Base-by-base conservation (phyloP, 2,113 vertebrate species). In the Eolophus roseicapilla region DNA sequence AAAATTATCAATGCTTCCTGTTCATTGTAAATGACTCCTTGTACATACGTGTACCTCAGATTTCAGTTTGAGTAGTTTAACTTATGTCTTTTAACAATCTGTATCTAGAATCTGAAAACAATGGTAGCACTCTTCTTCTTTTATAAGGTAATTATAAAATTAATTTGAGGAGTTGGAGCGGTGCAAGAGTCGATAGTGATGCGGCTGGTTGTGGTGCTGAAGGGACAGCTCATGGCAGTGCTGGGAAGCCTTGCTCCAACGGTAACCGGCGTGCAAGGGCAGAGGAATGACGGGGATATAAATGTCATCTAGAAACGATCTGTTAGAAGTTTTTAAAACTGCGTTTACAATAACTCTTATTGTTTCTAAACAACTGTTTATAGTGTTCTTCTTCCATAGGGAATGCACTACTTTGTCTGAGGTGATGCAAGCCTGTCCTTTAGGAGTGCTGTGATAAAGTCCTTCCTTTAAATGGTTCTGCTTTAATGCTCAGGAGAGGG, bases 191-290 rank as follows among this genome's bases (percentile, higher is more conserved):
- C 3, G 39, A 11, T 7, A 3, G 43, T 2, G 44, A 2, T 3
- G 43, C 3, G 17, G n/a, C 3, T 3, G 11, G 6, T 23, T 12
- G 86, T 91, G 92, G 88, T 96, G 86, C 92, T 96, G 93, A 95
- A 96, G 7, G 93, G 92, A 96, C 91, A 97, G 92, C 83, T 87
- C 87, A 81, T 7, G 86, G 69, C 49, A 52, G 39, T 0, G 0
- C 7, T 1, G 17, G 8, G 10, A 3, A 4, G 29, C 62, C 3
- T 11, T 0, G 4, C 76, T 4, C 6, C 63, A 2, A 1, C 1
- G 1, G 2, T 5, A 7, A 16, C 16, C 0, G 1, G 4, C 4
- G 4, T 2, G 50, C 44, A 4, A 17, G 20, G 31, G 1, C 8
- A 15, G 3, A 12, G 60, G 39, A 44, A 29, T 4, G 12, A 14